Evolutionary conservation across 2,888 invertebrate genomes (phyloP).

Genomic region (Ophraella communa): DNA sequence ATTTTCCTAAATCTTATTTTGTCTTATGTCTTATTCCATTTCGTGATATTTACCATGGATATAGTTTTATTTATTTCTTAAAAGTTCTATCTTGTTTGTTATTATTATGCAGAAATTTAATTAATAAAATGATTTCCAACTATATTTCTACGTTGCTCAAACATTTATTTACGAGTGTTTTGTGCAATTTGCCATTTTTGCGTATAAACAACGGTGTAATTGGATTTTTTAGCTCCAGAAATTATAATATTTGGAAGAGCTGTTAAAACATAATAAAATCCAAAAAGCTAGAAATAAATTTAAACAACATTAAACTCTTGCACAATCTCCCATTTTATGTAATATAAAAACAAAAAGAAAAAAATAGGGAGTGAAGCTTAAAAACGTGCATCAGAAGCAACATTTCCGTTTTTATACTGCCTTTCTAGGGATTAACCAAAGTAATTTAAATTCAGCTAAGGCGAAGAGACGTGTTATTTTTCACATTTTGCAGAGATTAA

Average conservation of each 20-base stretch:
- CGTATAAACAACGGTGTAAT: no score
- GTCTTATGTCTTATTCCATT: no score
- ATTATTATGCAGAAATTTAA: no score
- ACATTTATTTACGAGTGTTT: no score
- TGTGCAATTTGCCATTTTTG: no score
- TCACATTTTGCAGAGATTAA: conserved; percentile 57
- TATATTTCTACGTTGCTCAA: no score
- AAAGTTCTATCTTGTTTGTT: no score
- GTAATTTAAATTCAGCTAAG: conserved; percentile 61
- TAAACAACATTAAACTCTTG: conserved; percentile 31
- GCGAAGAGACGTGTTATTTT: conserved; percentile 55
- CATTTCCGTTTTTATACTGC: conserved; percentile 51
- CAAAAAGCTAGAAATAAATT: conserved; percentile 30
- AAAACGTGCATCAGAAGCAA: conserved; percentile 34
- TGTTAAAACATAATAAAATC: conserved; percentile 8
- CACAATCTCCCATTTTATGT: conserved; percentile 27
- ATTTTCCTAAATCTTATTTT: no score
- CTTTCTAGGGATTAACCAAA: conserved; percentile 55
- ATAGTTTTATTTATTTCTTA: no score
- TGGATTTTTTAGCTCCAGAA: no score
- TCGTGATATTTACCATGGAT: no score
- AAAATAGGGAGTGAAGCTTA: conserved; percentile 21
- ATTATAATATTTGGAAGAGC: background rate
- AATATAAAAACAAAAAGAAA: conserved; percentile 23
- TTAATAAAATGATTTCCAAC: no score